Evolutionary conservation across 2,797 vertebrate species (phyloP).

Genomic region (Danio choprae): DNA sequence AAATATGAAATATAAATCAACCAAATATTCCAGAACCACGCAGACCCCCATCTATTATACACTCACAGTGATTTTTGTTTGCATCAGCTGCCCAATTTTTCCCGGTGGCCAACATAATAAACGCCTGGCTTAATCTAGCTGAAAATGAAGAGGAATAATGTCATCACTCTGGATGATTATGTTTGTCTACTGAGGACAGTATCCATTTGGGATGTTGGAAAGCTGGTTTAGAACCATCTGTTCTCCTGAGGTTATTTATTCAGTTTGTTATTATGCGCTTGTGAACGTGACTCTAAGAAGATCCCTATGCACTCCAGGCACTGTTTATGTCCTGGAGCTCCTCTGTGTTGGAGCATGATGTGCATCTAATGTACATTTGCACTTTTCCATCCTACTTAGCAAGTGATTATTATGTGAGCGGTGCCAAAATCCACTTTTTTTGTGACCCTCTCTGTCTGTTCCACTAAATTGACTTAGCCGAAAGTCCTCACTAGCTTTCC

Average conservation of each 20-base stretch:
- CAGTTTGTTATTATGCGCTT: background rate
- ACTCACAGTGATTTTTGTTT: background rate
- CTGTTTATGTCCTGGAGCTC: background rate
- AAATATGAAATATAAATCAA: too few relatives aligned
- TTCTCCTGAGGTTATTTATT: conserved; percentile 32
- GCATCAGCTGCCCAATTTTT: background rate
- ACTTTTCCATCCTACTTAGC: background rate
- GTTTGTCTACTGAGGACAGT: conserved; percentile 11
- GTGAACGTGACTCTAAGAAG: background rate
- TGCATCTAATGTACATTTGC: background rate
- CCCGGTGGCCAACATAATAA: background rate
- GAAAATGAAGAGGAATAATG: background rate
- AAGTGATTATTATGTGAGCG: conserved; percentile 1
- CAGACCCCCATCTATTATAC: background rate
- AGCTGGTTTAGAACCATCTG: conserved; percentile 26
- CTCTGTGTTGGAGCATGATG: conserved; percentile 18
- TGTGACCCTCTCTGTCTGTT: background rate
- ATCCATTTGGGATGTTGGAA: conserved; percentile 2
- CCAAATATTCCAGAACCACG: too few relatives aligned
- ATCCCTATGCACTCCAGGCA: background rate
- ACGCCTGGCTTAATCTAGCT: background rate
- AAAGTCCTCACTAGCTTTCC: conserved; percentile 34
- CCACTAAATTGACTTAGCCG: conserved; percentile 34
- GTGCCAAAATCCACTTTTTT: background rate
- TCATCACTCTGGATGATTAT: background rate